phyloP scores from a whole-genome alignment of 1,140 invertebrate species.

The Galleria mellonella region DNA sequence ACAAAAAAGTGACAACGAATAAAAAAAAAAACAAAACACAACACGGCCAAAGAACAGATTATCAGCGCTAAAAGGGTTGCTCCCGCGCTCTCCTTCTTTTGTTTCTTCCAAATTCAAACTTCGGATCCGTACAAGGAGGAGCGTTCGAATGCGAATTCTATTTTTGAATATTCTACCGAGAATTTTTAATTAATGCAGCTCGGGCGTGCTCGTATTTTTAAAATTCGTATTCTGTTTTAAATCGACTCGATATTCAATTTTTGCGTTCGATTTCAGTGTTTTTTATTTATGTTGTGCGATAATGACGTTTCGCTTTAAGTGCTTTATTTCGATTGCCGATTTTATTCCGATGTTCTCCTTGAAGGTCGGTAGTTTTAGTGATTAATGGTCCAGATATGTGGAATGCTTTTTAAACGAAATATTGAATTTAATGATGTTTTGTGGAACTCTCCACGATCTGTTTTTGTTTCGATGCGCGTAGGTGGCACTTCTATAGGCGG shows the following conservation, averaged over 20 bases:
- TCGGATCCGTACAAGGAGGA: slow-evolving; percentile 69
- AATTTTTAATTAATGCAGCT: slow-evolving; percentile 74
- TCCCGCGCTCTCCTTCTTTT: slow-evolving; percentile 69
- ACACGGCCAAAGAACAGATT: slow-evolving; percentile 70
- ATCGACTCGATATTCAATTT: slow-evolving; percentile 72
- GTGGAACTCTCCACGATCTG: slow-evolving; percentile 45
- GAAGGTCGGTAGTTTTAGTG: slow-evolving; percentile 72
- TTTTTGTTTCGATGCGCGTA: slow-evolving; percentile 39
- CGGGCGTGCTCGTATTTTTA: slow-evolving; percentile 68
- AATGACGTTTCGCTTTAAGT: slow-evolving; percentile 74
- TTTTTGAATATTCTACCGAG: slow-evolving; percentile 74
- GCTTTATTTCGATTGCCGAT: slow-evolving; percentile 73
- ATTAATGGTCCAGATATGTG: slow-evolving; percentile 71
- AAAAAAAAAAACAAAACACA: slow-evolving; percentile 66
- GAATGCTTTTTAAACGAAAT: slow-evolving; percentile 73
- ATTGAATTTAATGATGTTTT: slow-evolving; percentile 72
- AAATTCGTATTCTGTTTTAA: slow-evolving; percentile 71
- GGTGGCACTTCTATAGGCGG: slow-evolving; percentile 23
- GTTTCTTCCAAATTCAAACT: slow-evolving; percentile 72
- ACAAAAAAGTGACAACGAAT: slow-evolving; percentile 72
- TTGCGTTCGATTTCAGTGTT: slow-evolving; percentile 65
- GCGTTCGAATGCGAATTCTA: slow-evolving; percentile 73
- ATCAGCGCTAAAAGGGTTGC: slow-evolving; percentile 74
- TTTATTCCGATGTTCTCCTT: slow-evolving; percentile 71
- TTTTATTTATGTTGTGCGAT: slow-evolving; percentile 73